Base-by-base conservation (phyloP, 1,140 invertebrate species). In the Tetranychus cinnabarinus region DNA sequence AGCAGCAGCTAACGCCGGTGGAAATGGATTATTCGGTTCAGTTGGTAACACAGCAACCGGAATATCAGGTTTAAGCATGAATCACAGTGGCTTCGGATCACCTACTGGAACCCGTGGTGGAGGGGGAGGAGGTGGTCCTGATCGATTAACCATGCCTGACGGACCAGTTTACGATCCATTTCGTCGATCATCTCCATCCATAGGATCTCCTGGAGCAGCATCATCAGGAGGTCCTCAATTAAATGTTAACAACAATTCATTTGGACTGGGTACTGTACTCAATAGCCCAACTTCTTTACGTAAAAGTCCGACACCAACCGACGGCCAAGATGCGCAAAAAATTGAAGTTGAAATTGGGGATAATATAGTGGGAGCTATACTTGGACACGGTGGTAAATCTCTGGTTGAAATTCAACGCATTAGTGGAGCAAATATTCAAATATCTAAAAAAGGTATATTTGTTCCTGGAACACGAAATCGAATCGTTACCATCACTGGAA, bases 371-470 rank as follows among this genome's bases (percentile, higher is more conserved):
- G 91, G 91, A 70, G 91, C 90, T 70, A 92, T 97, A 71, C 79
- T 97, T 73, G 91, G 87, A 77, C 90, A 87, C 68, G 88, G 88
- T 70, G 92, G 91, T 64, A 85, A 88, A 75, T 86, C 86, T 71
- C 81, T 97, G 70, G 84, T 92, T 69, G 90, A 97, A 79, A 90
- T 97, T 75, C 90, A 96, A 78, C 86, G 92, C 75, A 80, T 86
- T 72, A 92, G 86, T 72, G 88, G 89, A 72, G 89, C 90, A 71
- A 92, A 86, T 76, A 90, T 97, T 75, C 90, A 96, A 78, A 95
- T 97, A 74, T 93, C 89, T 66, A 97, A 97, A 80, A 95, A 96
- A 77, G 91, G 90, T 70, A 87, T 87, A 69, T 95, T 89, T 78
- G 87, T 87, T 68, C 89, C 90, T 66, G 88, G 90, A 72, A 93